These are phyloP conservation scores for Drosophila acutilabella DNA, from an alignment of 2,888 invertebrate species.

Conservation along the genomic window DNA sequence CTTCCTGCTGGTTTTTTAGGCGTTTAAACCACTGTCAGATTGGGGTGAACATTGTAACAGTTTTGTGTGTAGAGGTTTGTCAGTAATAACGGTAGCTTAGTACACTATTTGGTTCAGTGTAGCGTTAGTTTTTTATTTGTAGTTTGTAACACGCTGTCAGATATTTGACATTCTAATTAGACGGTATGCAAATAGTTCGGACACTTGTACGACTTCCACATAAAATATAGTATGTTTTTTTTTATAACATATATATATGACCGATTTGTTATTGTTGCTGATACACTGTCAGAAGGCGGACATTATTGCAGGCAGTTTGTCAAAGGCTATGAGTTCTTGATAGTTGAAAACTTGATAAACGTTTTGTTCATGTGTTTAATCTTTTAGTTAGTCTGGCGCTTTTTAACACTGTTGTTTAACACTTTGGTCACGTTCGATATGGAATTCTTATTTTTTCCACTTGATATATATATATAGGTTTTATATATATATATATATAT, in stretches of 20 bases:
- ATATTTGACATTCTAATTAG: conserved; percentile 68
- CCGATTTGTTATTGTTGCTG: conserved; percentile 5
- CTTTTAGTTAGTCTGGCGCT: neutral
- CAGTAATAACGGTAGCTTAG: conserved; percentile 13
- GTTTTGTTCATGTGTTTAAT: conserved; percentile 24
- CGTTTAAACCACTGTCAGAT: conserved; percentile 72
- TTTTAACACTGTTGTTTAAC: conserved; percentile 20
- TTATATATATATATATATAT: conserved; percentile 17
- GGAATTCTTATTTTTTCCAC: neutral
- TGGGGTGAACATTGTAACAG: conserved; percentile 56
- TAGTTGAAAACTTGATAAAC: conserved; percentile 11
- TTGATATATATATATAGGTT: conserved; percentile 12
- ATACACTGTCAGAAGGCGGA: conserved; percentile 68
- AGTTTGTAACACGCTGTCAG: conserved; percentile 60
- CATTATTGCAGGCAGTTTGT: conserved; percentile 44
- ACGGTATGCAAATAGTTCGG: conserved; percentile 38
- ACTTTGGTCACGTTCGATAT: conserved; percentile 20
- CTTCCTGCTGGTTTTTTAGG: conserved; percentile 3
- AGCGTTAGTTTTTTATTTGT: conserved; percentile 26
- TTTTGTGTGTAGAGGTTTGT: conserved; percentile 26
- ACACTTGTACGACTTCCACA: conserved; percentile 47
- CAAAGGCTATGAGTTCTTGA: conserved; percentile 14
- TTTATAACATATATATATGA: neutral
- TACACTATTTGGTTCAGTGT: conserved; percentile 3
- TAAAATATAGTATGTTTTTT: conserved; percentile 11